A percentile compares a stretch with the other conserved stretches of the same genome.
These are phyloP conservation scores for Poeciliopsis prolifica DNA, from an alignment of 2,113 vertebrate species.

Conservation along the genomic window DNA sequence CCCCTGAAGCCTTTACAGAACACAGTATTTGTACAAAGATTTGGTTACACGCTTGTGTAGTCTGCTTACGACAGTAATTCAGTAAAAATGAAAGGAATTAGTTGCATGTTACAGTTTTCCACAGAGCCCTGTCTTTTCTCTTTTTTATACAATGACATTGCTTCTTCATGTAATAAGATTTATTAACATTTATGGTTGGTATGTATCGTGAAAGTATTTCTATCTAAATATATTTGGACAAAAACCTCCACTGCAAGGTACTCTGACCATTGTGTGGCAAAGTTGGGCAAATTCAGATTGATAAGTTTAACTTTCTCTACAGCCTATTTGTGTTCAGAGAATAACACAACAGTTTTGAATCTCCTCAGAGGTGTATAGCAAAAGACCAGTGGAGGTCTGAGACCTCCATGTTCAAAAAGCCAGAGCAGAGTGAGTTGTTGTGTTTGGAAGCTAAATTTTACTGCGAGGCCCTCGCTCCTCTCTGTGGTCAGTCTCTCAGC, in stretches of 20 bases:
- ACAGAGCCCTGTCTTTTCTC: neutral
- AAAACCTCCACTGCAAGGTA: too few species aligned
- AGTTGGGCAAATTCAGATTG: neutral
- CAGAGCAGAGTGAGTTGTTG: slow-evolving; percentile 29
- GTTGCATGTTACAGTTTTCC: neutral
- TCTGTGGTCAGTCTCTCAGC: slow-evolving; percentile 53
- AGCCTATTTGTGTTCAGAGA: neutral
- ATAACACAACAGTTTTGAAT: neutral
- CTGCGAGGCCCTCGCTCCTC: slow-evolving; percentile 58
- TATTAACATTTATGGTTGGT: neutral
- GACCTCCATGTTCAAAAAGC: slow-evolving; percentile 16
- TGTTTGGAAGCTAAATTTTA: slow-evolving; percentile 61
- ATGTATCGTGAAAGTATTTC: too few species aligned
- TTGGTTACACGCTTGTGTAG: too few species aligned
- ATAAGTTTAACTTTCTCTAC: neutral
- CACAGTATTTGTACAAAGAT: too few species aligned
- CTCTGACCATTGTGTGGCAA: neutral
- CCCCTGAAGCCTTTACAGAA: too few species aligned
- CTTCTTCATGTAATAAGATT: neutral
- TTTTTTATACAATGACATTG: neutral
- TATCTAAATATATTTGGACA: too few species aligned
- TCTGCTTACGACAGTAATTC: neutral
- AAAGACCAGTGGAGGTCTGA: slow-evolving; percentile 11
- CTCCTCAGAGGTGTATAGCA: slow-evolving; percentile 6
- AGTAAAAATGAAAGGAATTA: neutral